Evolutionary conservation across 1,140 invertebrate species (phyloP), one percentile per base, ranked within the genome.

Genomic region (Eueides isabella): DNA sequence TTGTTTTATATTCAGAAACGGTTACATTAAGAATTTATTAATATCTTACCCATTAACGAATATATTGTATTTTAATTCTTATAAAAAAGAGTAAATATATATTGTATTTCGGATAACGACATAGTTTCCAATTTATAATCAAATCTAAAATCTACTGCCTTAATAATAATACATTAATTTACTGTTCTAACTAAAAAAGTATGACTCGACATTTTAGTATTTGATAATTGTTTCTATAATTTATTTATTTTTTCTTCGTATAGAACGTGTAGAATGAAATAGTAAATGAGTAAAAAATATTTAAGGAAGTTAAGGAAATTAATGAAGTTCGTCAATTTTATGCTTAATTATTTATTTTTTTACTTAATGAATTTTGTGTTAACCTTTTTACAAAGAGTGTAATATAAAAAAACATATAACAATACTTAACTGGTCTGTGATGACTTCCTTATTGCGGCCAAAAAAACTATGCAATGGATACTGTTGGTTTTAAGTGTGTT

Each of bases 401-500:
- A 55, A 68, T 44, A 28, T 35, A 48, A n/a, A 19, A 44, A 48
- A 67, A 16, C 11, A 7, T 14, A 26, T 16, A 2, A 38, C 14
- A 28, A 23, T 55, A 55, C 7, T 55, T 70, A 41, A 14, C 19
- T 67, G 6, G 16, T 44, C 6, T 19, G n/a, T 38, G n/a, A 44
- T 44, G 14, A 19, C 4, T 55, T 55, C 48, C 0, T 55, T 55
- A 55, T 55, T 26, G 0, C 23, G n/a, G n/a, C 19, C 16, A 16
- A 48, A 23, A 3, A 55, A 55, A 11, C 26, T 11, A 55, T 26
- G 4, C 41, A n/a, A 38, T 12, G 28, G 29, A 74, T 55, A 85
- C 75, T 33, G 85, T 85, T 16, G 76, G 80, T 55, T 77, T 81
- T 75, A 89, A 78, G 16, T 70, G 62, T 65, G 75, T 71, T 1